Percentiles rank a stretch among this genome's conserved stretches.
phyloP scores from a whole-genome alignment of 2,113 vertebrate species.

The Macquaria ambigua region DNA sequence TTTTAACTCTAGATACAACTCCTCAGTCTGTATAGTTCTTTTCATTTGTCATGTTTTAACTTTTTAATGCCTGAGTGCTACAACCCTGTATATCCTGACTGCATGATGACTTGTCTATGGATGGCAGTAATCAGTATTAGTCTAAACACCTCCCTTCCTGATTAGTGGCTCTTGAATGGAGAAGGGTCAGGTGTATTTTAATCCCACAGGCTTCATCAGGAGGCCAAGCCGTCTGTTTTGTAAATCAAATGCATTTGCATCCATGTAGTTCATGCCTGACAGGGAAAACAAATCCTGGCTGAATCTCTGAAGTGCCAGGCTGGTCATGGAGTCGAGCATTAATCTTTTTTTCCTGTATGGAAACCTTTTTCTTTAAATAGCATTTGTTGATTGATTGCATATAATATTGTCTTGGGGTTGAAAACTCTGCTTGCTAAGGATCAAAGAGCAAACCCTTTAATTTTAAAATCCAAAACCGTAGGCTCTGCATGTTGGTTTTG shows the following conservation, averaged over 20 bases:
- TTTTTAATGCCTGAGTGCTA: conserved; percentile 46
- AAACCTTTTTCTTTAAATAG: conserved; percentile 23
- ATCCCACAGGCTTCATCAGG: neutral
- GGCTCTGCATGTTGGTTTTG: conserved; percentile 55
- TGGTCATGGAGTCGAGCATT: neutral
- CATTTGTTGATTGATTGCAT: conserved; percentile 27
- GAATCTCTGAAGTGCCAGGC: conserved; percentile 30
- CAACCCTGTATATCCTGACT: conserved; percentile 20
- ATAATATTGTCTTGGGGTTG: neutral
- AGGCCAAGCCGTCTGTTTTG: neutral
- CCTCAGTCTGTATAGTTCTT: conserved; percentile 19
- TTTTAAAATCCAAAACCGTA: conserved; percentile 13
- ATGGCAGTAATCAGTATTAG: conserved; percentile 76
- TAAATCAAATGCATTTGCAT: conserved; percentile 36
- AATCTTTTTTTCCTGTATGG: conserved; percentile 12
- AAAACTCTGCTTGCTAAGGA: conserved; percentile 28
- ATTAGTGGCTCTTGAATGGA: conserved; percentile 23
- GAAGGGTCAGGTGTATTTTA: neutral
- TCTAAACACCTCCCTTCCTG: conserved; percentile 43
- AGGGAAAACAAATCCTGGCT: conserved; percentile 14
- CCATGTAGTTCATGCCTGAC: neutral
- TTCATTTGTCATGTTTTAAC: conserved; percentile 50
- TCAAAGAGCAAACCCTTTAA: conserved; percentile 52
- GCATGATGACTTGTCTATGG: conserved; percentile 52
- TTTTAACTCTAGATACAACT: conserved; percentile 58